A percentile compares a stretch with the other conserved stretches of the same genome.
Conservation (phyloP, 2,797 vertebrate genomes). For the Hylomyscus alleni region DNA sequence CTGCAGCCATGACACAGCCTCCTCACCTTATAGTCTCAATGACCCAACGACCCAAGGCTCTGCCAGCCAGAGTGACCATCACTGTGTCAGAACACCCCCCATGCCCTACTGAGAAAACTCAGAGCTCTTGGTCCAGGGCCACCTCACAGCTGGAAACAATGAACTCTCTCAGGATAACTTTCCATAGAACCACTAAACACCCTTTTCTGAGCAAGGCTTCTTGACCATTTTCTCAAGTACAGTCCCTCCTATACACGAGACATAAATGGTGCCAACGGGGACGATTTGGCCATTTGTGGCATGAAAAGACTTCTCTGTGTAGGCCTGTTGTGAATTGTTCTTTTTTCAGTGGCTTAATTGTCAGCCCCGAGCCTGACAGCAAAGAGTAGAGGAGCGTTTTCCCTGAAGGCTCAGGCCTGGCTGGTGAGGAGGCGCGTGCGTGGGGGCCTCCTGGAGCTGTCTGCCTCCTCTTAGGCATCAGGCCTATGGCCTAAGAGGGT, state of each 20-base stretch:
- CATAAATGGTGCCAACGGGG: conserved; percentile 30
- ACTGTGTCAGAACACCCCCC: neutral
- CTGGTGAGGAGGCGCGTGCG: neutral
- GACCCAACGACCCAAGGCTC: neutral
- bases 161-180: conserved; percentile 38
- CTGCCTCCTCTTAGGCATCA: neutral
- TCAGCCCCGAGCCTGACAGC: conserved; percentile 16
- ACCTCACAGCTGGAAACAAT: conserved; percentile 52
- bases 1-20: neutral
- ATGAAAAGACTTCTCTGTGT: conserved; percentile 59
- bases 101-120: neutral
- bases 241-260: conserved; percentile 53
- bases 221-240: conserved; percentile 29
- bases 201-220: neutral
- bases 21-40: neutral
- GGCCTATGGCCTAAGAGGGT: neutral
- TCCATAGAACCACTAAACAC: neutral
- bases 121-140: neutral
- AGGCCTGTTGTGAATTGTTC: conserved; percentile 44
- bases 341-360: conserved; percentile 27
- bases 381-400: neutral
- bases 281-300: neutral
- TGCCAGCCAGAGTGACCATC: neutral
- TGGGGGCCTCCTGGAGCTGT: neutral
- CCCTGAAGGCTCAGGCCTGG: neutral